These are phyloP conservation scores for Chromis chromis DNA, from an alignment of 2,797 vertebrate genomes.

Conservation along the genomic window DNA sequence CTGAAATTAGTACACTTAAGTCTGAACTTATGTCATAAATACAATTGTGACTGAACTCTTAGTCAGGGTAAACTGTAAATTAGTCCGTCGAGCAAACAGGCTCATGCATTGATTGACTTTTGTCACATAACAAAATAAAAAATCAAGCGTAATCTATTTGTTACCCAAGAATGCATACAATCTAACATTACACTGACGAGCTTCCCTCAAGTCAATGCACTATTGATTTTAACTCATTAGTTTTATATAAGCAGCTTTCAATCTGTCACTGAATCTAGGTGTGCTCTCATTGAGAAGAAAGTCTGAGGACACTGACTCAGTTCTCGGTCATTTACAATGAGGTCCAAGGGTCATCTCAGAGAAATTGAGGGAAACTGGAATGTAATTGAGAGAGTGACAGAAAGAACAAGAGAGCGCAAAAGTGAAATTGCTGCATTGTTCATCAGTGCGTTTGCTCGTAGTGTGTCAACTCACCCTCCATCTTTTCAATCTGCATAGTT, in stretches of 20 bases:
- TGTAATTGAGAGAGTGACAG: constrained; percentile 63
- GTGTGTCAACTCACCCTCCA: constrained; percentile 71
- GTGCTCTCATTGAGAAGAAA: constrained; percentile 43
- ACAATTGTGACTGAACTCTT: no score
- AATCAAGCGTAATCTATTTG: constrained; percentile 42
- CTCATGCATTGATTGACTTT: constrained; percentile 11
- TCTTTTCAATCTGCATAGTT: constrained; percentile 78
- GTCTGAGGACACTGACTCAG: constrained; percentile 47
- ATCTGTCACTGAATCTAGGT: constrained; percentile 27
- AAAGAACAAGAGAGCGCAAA: constrained; percentile 43
- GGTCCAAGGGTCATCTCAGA: constrained; percentile 64
- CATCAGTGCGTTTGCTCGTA: constrained; percentile 66
- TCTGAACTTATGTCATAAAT: background rate
- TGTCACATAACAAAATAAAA: constrained; percentile 33
- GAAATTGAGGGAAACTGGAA: constrained; percentile 66
- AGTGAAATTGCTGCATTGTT: constrained; percentile 73
- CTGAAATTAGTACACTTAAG: background rate
- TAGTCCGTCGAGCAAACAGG: background rate
- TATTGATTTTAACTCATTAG: constrained; percentile 60
- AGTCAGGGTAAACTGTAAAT: background rate
- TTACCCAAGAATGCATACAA: constrained; percentile 12
- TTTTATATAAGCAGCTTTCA: constrained; percentile 52
- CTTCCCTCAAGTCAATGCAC: constrained; percentile 38
- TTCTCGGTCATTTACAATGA: constrained; percentile 43
- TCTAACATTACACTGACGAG: constrained; percentile 29